Percentiles rank a stretch among this genome's conserved stretches.
phyloP scores from a whole-genome alignment of 1,140 invertebrate species.

The Zaprionus lachaisei region DNA sequence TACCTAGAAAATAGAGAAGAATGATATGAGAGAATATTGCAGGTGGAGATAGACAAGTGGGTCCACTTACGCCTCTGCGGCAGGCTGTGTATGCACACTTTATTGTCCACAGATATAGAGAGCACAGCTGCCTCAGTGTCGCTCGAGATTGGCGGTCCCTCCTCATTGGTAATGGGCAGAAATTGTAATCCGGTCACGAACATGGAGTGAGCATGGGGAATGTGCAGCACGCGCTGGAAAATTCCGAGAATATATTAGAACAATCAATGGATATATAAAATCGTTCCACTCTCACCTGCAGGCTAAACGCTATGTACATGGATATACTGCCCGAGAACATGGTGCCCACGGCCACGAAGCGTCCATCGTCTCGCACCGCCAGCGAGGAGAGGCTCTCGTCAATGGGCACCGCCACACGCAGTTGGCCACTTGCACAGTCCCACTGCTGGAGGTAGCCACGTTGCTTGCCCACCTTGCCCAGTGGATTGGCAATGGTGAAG shows the following conservation, averaged over 20 bases:
- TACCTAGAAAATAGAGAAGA: slow-evolving; percentile 86
- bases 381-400: slow-evolving; percentile 93
- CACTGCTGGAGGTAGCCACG: slow-evolving; percentile 90
- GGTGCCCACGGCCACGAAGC: slow-evolving; percentile 95
- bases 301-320: slow-evolving; percentile 95
- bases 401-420: slow-evolving; percentile 86
- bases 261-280: neutral
- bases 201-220: slow-evolving; percentile 94
- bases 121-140: slow-evolving; percentile 93
- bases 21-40: neutral
- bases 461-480: slow-evolving; percentile 88
- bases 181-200: slow-evolving; percentile 97
- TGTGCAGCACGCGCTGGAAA: slow-evolving; percentile 90
- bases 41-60: neutral
- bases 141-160: slow-evolving; percentile 88
- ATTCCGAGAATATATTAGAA: slow-evolving; percentile 2
- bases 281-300: slow-evolving; percentile 88
- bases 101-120: slow-evolving; percentile 97
- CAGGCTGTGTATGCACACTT: slow-evolving; percentile 95
- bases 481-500: slow-evolving; percentile 93
- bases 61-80: slow-evolving; percentile 90
- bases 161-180: slow-evolving; percentile 88
- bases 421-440: slow-evolving; percentile 86
- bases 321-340: slow-evolving; percentile 96
- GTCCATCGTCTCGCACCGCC: slow-evolving; percentile 95